Evolutionary conservation across 2,113 vertebrate species (phyloP).

Genomic region (Aphyosemion australe): DNA sequence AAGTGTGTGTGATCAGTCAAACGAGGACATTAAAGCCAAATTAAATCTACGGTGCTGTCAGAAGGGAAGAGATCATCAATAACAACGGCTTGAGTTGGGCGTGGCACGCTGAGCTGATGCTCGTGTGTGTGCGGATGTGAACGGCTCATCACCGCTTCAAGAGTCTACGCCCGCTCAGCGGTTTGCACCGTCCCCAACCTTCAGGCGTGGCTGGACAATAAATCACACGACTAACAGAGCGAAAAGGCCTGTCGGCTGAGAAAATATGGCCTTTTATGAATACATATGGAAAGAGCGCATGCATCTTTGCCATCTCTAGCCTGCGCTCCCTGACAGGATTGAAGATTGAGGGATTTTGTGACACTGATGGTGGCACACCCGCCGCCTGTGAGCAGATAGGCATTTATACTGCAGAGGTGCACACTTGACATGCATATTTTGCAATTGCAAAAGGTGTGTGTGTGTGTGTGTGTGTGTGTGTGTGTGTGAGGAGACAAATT

Average conservation of each 20-base stretch:
- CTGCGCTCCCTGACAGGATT: conserved; percentile 35
- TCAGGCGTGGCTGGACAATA: conserved; percentile 44
- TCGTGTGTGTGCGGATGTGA: conserved; percentile 1
- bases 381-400: conserved; percentile 16
- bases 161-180: conserved; percentile 21
- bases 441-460: conserved; percentile 4
- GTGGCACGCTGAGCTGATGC: conserved; percentile 27
- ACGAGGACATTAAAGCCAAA: conserved; percentile 28
- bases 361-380: conserved; percentile 10
- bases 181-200: conserved; percentile 31
- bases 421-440: conserved; percentile 32
- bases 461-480: conserved; percentile 2
- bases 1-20: conserved; percentile 17
- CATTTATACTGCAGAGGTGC: background rate
- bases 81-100: conserved; percentile 16
- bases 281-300: conserved; percentile 49
- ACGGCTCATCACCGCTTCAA: conserved; percentile 17
- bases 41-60: conserved; percentile 45
- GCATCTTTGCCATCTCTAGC: conserved; percentile 36
- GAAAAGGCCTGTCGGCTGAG: conserved; percentile 37
- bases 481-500: background rate
- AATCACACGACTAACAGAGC: conserved; percentile 59
- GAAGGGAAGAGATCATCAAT: conserved; percentile 20
- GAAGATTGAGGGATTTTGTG: conserved; percentile 49
- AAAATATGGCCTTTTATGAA: conserved; percentile 62